Evolutionary conservation across 30 jellyfish, hydroid and myxozoan species (phyloP).

Genomic region (Turritopsis dohrnii): DNA sequence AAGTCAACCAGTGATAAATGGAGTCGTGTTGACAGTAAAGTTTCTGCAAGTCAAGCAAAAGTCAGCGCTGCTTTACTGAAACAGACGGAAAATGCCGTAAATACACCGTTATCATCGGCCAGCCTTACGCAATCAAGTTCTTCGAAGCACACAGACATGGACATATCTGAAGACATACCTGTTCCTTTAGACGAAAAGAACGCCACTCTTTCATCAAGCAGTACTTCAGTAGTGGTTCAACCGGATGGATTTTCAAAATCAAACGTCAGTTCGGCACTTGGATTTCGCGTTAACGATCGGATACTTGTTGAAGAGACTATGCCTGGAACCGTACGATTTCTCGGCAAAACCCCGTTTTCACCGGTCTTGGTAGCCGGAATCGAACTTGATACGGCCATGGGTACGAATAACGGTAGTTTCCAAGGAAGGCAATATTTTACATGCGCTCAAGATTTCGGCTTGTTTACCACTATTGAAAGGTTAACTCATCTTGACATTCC

Average conservation of each 20-base stretch:
- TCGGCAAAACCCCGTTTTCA: conserved; percentile 75
- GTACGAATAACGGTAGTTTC: conserved; percentile 84
- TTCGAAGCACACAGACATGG: neutral
- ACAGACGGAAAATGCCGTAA: neutral
- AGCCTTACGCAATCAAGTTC: neutral
- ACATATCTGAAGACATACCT: neutral
- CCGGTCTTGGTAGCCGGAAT: conserved; percentile 91
- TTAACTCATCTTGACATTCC: neutral
- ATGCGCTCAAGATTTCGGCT: conserved; percentile 62
- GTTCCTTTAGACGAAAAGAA: neutral
- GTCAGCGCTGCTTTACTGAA: neutral
- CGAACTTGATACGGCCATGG: conserved; percentile 64
- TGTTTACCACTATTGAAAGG: conserved; percentile 62
- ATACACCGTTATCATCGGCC: neutral
- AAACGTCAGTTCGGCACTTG: conserved; percentile 19
- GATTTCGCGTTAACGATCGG: conserved; percentile 57
- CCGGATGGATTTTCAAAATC: conserved; percentile 25
- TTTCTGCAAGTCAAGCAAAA: neutral
- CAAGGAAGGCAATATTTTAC: conserved; percentile 69
- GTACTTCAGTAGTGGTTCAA: neutral
- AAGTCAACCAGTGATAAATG: neutral
- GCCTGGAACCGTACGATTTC: conserved; percentile 67
- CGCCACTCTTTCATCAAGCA: neutral
- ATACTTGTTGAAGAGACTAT: conserved; percentile 61
- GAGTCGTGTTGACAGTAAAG: neutral